Evolutionary conservation across 2,888 invertebrate genomes (phyloP).

Genomic region (Nomada ruficornis): DNA sequence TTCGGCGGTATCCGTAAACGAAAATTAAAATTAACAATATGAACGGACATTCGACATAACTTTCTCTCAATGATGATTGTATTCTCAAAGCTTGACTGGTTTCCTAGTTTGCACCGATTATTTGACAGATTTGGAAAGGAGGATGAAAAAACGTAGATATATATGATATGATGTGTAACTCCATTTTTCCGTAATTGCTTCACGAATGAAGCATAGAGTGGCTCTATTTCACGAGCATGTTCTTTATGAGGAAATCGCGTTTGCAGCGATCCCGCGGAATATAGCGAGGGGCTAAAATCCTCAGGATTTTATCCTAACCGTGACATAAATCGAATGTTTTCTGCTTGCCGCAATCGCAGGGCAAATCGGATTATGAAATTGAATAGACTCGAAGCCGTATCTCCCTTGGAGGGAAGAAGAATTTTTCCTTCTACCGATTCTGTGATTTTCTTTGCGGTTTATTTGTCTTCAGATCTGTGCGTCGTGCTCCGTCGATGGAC

Average conservation of each 20-base stretch:
- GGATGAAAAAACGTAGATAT: not conserved
- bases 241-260: constrained; percentile 62
- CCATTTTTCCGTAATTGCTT: constrained; percentile 52
- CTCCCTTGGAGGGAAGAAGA: not conserved
- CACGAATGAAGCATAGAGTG: constrained; percentile 15
- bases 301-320: constrained; percentile 68
- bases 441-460: constrained; percentile 43
- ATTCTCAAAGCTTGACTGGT: too few species aligned
- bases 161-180: constrained; percentile 35
- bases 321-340: constrained; percentile 73
- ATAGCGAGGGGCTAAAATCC: constrained; percentile 43
- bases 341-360: constrained; percentile 70
- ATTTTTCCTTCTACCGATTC: constrained; percentile 57
- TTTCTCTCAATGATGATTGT: too few species aligned
- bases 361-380: constrained; percentile 77
- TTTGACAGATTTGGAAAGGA: too few species aligned
- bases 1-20: too few species aligned
- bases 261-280: constrained; percentile 52
- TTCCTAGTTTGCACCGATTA: too few species aligned
- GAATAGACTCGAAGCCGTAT: constrained; percentile 66
- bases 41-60: too few species aligned
- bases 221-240: constrained; percentile 44
- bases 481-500: not conserved
- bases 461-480: constrained; percentile 24
- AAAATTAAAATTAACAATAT: too few species aligned